phyloP scores from a whole-genome alignment of 1,140 invertebrate genomes.

The Carcinoscorpius rotundicauda region DNA sequence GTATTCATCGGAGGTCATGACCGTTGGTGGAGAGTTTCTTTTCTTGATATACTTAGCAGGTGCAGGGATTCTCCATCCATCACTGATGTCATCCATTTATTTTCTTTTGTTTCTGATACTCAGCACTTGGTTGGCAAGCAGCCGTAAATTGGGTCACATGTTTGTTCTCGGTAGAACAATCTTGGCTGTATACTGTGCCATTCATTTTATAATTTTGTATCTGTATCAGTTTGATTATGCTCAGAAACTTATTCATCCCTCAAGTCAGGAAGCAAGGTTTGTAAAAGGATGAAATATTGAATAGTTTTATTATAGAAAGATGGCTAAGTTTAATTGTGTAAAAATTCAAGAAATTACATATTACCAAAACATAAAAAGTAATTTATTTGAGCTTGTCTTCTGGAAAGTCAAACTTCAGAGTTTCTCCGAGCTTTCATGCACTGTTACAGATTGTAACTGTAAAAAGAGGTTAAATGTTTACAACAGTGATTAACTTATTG shows the following conservation, averaged over 20 bases:
- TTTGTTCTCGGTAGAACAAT: slow-evolving; percentile 43
- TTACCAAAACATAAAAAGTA: no score
- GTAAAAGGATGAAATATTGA: no score
- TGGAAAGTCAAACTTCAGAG: no score
- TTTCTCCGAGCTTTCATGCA: no score
- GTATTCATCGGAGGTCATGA: slow-evolving; percentile 12
- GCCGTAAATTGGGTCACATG: slow-evolving; percentile 47
- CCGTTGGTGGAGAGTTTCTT: slow-evolving; percentile 27
- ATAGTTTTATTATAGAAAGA: no score
- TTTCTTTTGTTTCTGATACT: slow-evolving; percentile 57
- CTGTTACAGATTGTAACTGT: no score
- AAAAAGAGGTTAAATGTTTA: no score
- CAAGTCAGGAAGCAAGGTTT: slow-evolving; percentile 41
- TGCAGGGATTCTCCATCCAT: slow-evolving; percentile 48
- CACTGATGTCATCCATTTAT: slow-evolving; percentile 33
- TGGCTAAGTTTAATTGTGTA: no score
- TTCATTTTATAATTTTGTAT: slow-evolving; percentile 64
- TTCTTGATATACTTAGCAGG: slow-evolving; percentile 43
- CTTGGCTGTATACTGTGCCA: slow-evolving; percentile 55
- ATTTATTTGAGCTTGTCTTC: no score
- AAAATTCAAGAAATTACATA: no score
- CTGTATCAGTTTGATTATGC: slow-evolving; percentile 75
- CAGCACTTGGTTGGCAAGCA: slow-evolving; percentile 78
- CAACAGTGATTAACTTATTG: no score
- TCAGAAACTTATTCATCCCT: slow-evolving; percentile 50